Evolutionary conservation across 2,113 vertebrate species (phyloP).

Genomic region (Plotosus lineatus): DNA sequence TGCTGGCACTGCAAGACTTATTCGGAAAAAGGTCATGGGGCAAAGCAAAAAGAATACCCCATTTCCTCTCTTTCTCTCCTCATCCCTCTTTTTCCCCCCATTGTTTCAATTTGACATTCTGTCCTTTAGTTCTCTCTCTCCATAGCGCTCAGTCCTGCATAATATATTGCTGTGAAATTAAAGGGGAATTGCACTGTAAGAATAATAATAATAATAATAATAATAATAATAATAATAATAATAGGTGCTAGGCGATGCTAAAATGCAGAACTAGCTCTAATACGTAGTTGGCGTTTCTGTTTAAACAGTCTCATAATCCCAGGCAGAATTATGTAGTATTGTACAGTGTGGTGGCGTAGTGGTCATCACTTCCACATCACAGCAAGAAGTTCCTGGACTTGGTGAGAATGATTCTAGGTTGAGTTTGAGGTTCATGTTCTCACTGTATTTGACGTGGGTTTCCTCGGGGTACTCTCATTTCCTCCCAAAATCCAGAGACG

Average conservation of each 20-base stretch:
- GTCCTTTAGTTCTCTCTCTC: background rate
- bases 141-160: background rate
- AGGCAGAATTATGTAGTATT: too few relatives aligned
- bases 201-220: background rate
- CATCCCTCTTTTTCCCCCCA: background rate
- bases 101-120: background rate
- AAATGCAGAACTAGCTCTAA: background rate
- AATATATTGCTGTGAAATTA: background rate
- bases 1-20: constrained; percentile 56
- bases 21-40: constrained; percentile 50
- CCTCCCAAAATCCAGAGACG: too few relatives aligned
- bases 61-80: constrained; percentile 19
- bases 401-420: too few relatives aligned
- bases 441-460: too few relatives aligned
- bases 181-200: background rate
- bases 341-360: too few relatives aligned
- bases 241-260: background rate
- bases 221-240: background rate
- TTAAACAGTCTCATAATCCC: background rate
- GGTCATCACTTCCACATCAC: too few relatives aligned
- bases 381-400: too few relatives aligned
- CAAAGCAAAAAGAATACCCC: constrained; percentile 48
- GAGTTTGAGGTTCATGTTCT: too few relatives aligned
- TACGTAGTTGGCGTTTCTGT: background rate
- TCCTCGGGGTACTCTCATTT: too few relatives aligned